phyloP scores from a whole-genome alignment of 2,797 vertebrate species.

The Steatocranus sp. region DNA sequence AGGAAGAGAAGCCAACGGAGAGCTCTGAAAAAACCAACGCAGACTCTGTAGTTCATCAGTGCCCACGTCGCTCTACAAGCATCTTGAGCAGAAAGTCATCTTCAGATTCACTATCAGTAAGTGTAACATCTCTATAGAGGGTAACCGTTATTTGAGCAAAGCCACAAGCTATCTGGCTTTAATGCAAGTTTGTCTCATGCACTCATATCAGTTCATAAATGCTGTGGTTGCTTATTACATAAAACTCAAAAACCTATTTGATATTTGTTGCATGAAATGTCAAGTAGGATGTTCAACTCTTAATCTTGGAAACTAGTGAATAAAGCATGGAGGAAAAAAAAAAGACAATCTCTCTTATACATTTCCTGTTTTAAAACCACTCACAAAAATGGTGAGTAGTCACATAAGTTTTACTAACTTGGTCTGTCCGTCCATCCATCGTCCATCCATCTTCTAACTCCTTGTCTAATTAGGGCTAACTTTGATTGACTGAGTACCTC shows the following conservation, averaged over 20 bases:
- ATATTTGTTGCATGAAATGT: not conserved
- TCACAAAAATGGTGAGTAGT: not conserved
- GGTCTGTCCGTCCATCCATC: not conserved
- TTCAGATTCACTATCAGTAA: constrained; percentile 58
- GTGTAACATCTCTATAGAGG: not conserved
- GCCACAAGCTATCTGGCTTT: not conserved
- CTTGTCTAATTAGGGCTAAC: not conserved
- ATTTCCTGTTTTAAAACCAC: not conserved
- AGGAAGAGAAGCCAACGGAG: not conserved
- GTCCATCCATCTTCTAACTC: not conserved
- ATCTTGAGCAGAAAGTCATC: constrained; percentile 41
- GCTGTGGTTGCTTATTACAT: not conserved
- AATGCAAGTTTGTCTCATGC: not conserved
- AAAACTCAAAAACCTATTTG: fast-evolving
- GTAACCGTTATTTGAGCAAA: not conserved
- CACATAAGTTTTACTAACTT: not conserved
- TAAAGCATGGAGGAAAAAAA: not conserved
- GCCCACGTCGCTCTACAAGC: constrained; percentile 11
- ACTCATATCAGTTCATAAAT: not conserved
- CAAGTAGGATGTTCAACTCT: not conserved
- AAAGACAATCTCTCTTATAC: not conserved
- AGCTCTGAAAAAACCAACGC: not conserved
- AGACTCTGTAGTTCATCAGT: not conserved
- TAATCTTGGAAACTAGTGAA: not conserved
- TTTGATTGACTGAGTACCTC: not conserved